Conservation (phyloP, 2,888 invertebrate species). For the Sphaeridia pumilis region DNA sequence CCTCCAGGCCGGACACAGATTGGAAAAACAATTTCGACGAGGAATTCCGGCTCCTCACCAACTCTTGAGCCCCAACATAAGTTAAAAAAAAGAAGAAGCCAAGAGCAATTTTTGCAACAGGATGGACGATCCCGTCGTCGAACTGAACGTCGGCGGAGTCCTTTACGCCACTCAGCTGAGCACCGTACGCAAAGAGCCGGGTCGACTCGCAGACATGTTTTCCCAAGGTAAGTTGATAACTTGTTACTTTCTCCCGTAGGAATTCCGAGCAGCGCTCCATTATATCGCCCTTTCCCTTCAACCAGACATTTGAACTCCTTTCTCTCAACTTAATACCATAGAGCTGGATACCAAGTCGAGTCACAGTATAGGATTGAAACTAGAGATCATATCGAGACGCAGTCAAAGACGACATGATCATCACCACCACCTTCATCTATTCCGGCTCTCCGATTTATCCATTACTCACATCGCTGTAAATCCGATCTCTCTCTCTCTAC, state of each 20-base stretch:
- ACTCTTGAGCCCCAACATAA: background rate
- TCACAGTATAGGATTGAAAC: no score
- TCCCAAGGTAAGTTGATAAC: constrained; percentile 38
- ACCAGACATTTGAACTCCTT: no score
- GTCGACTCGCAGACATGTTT: constrained; percentile 64
- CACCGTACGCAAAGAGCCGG: constrained; percentile 67
- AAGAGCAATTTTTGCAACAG: background rate
- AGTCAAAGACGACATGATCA: no score
- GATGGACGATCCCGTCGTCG: constrained; percentile 51
- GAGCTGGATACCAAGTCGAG: no score
- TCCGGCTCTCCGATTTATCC: no score
- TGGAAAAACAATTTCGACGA: no score
- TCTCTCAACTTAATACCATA: background rate
- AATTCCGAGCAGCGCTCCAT: background rate
- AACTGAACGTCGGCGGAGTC: constrained; percentile 94
- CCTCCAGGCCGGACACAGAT: no score
- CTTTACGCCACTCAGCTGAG: constrained; percentile 78
- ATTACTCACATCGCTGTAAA: no score
- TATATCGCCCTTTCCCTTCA: background rate
- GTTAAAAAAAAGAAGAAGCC: background rate
- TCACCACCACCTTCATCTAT: no score
- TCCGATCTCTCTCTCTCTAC: no score
- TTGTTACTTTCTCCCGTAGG: constrained; percentile 1
- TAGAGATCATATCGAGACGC: no score
- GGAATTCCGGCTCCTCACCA: no score